Conservation (phyloP, 2,113 vertebrate species). For the Notechis scutatus region DNA sequence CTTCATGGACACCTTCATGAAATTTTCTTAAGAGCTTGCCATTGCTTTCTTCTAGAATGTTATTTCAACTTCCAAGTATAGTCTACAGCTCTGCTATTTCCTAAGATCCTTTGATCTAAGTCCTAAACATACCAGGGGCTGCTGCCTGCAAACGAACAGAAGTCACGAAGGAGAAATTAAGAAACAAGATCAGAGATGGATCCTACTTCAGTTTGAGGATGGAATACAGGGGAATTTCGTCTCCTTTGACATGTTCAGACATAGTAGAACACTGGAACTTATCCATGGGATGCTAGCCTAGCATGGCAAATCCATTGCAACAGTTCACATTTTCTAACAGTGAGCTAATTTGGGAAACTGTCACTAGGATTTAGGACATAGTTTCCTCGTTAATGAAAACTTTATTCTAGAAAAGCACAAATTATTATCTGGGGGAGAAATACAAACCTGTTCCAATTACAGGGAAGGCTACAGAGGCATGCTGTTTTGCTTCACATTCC, state of each 20-base stretch:
- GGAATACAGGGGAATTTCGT: not conserved
- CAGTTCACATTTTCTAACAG: not conserved
- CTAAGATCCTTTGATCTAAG: not conserved
- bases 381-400: not conserved
- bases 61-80: not conserved
- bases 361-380: not conserved
- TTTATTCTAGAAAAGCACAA: not conserved
- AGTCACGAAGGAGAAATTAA: not conserved
- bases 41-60: not conserved
- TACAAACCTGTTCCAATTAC: constrained; percentile 88
- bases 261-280: not conserved
- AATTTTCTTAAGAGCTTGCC: not conserved
- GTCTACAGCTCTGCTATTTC: not conserved
- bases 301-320: not conserved
- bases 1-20: not conserved
- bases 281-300: not conserved
- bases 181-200: not conserved
- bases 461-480: constrained; percentile 81
- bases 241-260: not conserved
- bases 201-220: not conserved
- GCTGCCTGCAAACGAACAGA: not conserved
- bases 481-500: constrained; percentile 67
- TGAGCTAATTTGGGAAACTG: not conserved
- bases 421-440: not conserved
- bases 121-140: not conserved